phyloP scores from a whole-genome alignment of 2,888 invertebrate genomes.

The Diaphora mendica region DNA sequence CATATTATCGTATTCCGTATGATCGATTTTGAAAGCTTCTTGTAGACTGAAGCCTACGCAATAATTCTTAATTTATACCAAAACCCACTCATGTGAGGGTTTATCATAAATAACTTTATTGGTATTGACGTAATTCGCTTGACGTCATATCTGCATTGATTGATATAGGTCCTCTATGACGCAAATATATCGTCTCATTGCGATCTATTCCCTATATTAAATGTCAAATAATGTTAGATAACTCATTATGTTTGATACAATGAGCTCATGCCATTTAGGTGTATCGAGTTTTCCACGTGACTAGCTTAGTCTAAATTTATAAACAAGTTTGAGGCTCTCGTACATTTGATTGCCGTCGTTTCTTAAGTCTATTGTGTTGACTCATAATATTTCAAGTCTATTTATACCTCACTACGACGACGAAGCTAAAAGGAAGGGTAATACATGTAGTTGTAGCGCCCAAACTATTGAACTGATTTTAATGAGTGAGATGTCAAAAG shows the following conservation, averaged over 20 bases:
- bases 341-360: background rate
- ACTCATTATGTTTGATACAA: background rate
- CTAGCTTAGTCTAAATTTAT: background rate
- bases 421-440: too few relatives aligned
- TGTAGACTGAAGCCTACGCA: background rate
- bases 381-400: background rate
- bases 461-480: too few relatives aligned
- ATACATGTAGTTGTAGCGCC: too few relatives aligned
- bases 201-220: slow-evolving; percentile 30
- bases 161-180: slow-evolving; percentile 33
- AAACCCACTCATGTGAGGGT: background rate
- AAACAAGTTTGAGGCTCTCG: slow-evolving; percentile 5
- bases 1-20: too few relatives aligned
- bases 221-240: slow-evolving; percentile 20
- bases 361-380: background rate
- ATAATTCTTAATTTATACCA: background rate
- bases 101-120: slow-evolving; percentile 16
- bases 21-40: too few relatives aligned
- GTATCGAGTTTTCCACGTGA: background rate
- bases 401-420: background rate
- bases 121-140: slow-evolving; percentile 19
- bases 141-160: slow-evolving; percentile 34
- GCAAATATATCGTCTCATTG: slow-evolving; percentile 19
- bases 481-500: too few relatives aligned
- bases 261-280: background rate